phyloP scores from a whole-genome alignment of 2,797 vertebrate species.

The Sylvilagus floridanus region DNA sequence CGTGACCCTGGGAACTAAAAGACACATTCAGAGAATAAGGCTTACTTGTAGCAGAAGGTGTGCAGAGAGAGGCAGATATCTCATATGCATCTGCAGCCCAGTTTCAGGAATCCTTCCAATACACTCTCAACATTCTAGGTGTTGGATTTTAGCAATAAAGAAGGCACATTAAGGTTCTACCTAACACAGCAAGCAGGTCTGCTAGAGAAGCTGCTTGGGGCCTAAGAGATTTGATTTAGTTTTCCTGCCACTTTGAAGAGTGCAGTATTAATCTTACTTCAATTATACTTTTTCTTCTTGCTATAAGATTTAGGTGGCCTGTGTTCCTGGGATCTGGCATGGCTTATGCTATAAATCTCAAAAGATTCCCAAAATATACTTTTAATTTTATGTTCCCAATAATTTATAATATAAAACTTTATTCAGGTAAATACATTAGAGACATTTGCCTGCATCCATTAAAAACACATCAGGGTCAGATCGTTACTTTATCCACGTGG shows the following conservation, averaged over 20 bases:
- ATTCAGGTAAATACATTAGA: conserved; percentile 23
- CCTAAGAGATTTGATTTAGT: neutral
- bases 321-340: neutral
- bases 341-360: neutral
- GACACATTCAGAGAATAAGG: conserved; percentile 2
- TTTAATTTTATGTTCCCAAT: conserved; percentile 1
- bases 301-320: neutral
- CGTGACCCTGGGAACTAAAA: neutral
- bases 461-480: neutral
- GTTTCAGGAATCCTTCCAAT: conserved; percentile 40
- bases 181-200: neutral
- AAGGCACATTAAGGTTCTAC: neutral
- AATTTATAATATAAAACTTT: conserved; percentile 41
- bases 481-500: neutral
- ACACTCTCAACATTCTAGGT: neutral
- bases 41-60: conserved; percentile 17
- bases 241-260: conserved; percentile 33
- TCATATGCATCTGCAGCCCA: neutral
- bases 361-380: conserved; percentile 41
- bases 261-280: neutral
- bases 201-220: neutral
- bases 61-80: neutral
- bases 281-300: conserved; percentile 50
- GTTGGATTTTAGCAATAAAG: conserved; percentile 24
- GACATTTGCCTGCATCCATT: neutral